Base-by-base conservation (phyloP, 2,888 invertebrate genomes). In the Habroteleia sp. region DNA sequence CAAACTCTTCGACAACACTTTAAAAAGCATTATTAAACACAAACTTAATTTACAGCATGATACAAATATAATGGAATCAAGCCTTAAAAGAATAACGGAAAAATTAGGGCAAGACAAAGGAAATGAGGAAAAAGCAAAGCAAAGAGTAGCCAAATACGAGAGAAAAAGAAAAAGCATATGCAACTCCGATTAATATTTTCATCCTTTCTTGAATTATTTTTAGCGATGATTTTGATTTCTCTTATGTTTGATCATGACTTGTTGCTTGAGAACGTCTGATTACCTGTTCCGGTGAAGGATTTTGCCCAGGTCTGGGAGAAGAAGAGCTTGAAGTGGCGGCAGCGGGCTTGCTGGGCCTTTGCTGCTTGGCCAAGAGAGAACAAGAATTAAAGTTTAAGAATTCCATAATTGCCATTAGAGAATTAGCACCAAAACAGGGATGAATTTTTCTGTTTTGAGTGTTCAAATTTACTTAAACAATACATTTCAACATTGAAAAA, bases 231-330 rank as follows among this genome's bases (percentile, higher is more conserved):
- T n/a, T n/a, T n/a, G n/a, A n/a, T n/a, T n/a, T n/a, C n/a, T n/a
- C n/a, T n/a, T n/a, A n/a, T n/a, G n/a, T n/a, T n/a, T n/a, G n/a
- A n/a, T n/a, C n/a, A n/a, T n/a, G n/a, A n/a, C n/a, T n/a, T n/a
- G n/a, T n/a, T n/a, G n/a, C n/a, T n/a, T n/a, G n/a, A n/a, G 65
- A 80, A 83, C 81, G 84, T 83, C 80, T 82, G 81, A 88, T 91
- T 91, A 91, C 91, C 91, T 91, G 91, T 88, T 92, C 91, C 83
- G 90, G 87, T 83, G 90, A 89, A 88, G 90, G 88, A 86, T 90
- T 89, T 85, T 90, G 90, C 88, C 90, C 90, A 86, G 90, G 88
- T 89, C 90, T 89, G 85, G 90, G 89, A 85, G 89, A 88, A 84
- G 90, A 88, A 83, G 89, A 88, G 86, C 89, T 89, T 85, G 89